Evolutionary conservation across 1,140 invertebrate genomes (phyloP), one percentile per base, ranked within the genome.

Genomic region (Heterodera schachtii): DNA sequence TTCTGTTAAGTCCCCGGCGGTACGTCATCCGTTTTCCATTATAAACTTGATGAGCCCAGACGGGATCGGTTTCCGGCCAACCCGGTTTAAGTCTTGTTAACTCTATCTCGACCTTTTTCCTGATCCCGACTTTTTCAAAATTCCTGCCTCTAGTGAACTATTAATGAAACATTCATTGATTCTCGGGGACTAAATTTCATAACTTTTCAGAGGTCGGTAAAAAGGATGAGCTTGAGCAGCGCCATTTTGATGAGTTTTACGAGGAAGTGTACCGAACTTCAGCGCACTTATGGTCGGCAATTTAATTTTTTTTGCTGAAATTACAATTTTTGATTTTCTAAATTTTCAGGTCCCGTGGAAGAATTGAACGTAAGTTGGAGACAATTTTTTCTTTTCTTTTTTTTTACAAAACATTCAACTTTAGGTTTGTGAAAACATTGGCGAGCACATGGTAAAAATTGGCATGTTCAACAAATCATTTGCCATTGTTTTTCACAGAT

Each of bases 221-320:
- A 85, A 75, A 95, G 94, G 66, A 96, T 31, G 31, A 97, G 90
- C 95, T 98, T 91, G 96, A 97, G 93, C 97, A 98, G 90, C 95
- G 98, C 91, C 92, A 31, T 31, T 99, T 98, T 92, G 97, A 99
- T 31, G 97, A 98, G 89, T 98, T 98, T 90, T 99, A 98, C 92
- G 31, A 98, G 92, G 97, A 99, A 92, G 95, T 98, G 44, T 82
- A 81, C 79, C 9, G 81, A 82, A 81, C 21, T 82, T 19, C 75
- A 82, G 1, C 16, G 43, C 47, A 57, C 46, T 9, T 82, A 82
- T 46, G 81, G 81, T 19, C 13, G 3, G 57, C 0, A 11, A 64
- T 64, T 64, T 64, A 19, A 19, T 64, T 52, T 52, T 52, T 31
- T 31, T 31, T 31, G 0, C 1, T 31, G 31, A 1, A 31, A 1